Evolutionary conservation across 2,797 vertebrate genomes (phyloP), one percentile per base, ranked within the genome.

Genomic region (Gallinago solitaria): DNA sequence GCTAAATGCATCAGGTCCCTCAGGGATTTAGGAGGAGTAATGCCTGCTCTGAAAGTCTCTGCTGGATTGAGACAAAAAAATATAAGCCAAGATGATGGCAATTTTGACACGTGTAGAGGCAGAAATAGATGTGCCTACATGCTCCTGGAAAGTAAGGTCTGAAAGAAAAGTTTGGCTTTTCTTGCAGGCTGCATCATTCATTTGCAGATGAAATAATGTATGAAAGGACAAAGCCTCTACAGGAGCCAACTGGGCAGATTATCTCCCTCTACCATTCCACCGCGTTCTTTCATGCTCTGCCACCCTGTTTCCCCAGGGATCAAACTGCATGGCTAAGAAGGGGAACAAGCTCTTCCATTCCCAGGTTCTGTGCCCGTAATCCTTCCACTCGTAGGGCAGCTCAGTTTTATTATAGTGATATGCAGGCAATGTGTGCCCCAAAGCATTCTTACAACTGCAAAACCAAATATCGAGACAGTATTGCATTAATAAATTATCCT

Each of bases 1-100:
- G 79, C 80, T 91, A 90, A 90, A 79, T 81, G 65, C 71, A 94
- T 91, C 65, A 90, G 89, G 39, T 33, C 53, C 57, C 71, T 91
- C 61, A 67, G 76, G 79, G 73, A 81, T 68, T 47, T 81, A 57
- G 45, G 69, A 85, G 73, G 68, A 94, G 24, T 41, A 83, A 60
- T 53, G 65, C 35, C 76, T 77, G 32, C 60, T 85, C 51, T 85
- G n/a, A 41, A 87, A 59, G 51, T 88, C 61, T 30, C 69, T 28
- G 47, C 30, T 91, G 77, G 47, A 45, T 47, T 81, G 64, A 83
- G 61, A 78, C 47, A 75, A 93, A 90, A 89, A 89, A 32, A 33
- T 68, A 33, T 1, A 78, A 78, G 4, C 64, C 23, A 27, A 75
- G 91, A 83, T 45, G 76, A 23, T 41, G 89, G 69, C 37, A 75